Base-by-base conservation (phyloP, 2,797 vertebrate genomes). In the Schizopygopsis malacanthus region DNA sequence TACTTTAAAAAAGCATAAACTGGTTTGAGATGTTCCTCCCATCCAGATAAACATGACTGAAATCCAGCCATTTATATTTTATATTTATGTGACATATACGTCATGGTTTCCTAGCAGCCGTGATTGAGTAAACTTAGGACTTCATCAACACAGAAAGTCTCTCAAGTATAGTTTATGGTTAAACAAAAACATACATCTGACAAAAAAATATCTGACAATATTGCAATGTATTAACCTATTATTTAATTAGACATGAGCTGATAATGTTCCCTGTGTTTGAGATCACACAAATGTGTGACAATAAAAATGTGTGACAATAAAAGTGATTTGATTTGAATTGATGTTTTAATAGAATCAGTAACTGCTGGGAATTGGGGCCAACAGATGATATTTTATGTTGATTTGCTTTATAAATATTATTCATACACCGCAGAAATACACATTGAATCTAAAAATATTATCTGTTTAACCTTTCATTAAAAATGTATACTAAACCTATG, bases 71-170 rank as follows among this genome's bases (percentile, higher is more conserved):
- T 81, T 81, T 81, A 69, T 69, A 20, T 81, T 81, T 69, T 81
- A 39, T 5, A 33, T 33, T 33, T n/a, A 20, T 39, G 28, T 39
- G 28, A 81, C 61, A 11, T 9, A 28, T 63, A 47, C 76, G 4
- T 79, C 59, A 52, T 52, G 79, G 63, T 81, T 81, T 81, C 79
- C 79, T 39, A 69, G 79, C 63, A 69, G 18, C 43, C 8, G 5
- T 63, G n/a, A 63, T 41, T 22, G 4, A 77, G 33, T 79, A 79
- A 81, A 45, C 39, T 7, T 78, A 61, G 33, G 15, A 39, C 18
- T 56, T 63, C 7, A 79, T 3, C 37, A 61, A 16, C n/a, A 61
- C 18, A 18, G 13, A 39, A 9, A 0, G 3, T 78, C 10, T 59
- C 22, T 61, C 39, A 3, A n/a, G 22, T 59, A 41, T 41, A 41